A percentile compares a stretch with the other conserved stretches of the same genome.
phyloP scores from a whole-genome alignment of 2,797 vertebrate species.

The Neopelma chrysocephalum region DNA sequence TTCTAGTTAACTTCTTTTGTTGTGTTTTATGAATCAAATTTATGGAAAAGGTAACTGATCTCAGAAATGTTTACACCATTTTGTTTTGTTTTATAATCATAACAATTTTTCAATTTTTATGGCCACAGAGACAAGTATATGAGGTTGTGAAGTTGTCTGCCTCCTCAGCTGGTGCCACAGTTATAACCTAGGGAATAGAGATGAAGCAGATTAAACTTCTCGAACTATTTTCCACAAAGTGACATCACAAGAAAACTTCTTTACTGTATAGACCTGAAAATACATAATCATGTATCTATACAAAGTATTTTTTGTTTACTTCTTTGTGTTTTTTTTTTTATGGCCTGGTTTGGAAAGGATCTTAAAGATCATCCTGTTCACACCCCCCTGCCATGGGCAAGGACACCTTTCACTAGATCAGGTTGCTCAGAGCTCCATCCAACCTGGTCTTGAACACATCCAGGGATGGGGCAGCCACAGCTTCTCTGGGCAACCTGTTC shows the following conservation, averaged over 20 bases:
- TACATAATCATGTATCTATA: fast-evolving
- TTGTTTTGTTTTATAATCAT: not conserved
- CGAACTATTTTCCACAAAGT: not conserved
- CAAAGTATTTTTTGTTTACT: not conserved
- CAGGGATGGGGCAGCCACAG: not conserved
- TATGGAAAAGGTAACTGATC: not conserved
- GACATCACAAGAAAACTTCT: not conserved
- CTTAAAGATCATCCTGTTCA: not conserved
- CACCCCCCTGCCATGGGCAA: no score
- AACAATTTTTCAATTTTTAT: not conserved
- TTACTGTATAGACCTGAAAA: not conserved
- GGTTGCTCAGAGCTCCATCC: not conserved
- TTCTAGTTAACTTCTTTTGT: not conserved
- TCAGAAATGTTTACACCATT: not conserved
- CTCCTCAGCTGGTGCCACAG: not conserved
- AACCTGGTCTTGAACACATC: not conserved
- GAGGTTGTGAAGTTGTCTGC: not conserved
- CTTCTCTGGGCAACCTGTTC: fast-evolving
- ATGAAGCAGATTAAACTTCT: not conserved
- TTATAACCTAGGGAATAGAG: not conserved
- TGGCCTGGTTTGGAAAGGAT: not conserved
- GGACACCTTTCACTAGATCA: fast-evolving
- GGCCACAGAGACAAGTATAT: not conserved
- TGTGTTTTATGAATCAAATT: not conserved
- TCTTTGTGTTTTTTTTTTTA: not conserved